A percentile compares a stretch with the other conserved stretches of the same genome.
Evolutionary conservation across 2,797 vertebrate genomes (phyloP).

Genomic region (Acrossocheilus fasciatus): DNA sequence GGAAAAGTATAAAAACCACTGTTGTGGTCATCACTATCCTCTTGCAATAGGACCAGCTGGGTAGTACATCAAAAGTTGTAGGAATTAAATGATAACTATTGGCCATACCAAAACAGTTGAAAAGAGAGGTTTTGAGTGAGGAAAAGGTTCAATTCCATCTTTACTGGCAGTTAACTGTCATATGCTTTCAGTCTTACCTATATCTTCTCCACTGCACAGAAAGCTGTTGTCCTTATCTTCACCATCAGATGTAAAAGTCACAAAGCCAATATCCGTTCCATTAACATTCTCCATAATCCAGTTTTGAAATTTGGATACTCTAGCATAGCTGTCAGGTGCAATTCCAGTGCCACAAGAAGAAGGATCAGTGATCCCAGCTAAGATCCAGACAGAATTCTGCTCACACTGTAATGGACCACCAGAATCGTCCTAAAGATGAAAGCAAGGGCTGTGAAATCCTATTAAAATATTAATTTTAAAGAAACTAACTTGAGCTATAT

Average conservation of each 20-base stretch:
- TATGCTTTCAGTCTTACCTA: background rate
- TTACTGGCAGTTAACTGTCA: background rate
- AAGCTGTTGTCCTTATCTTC: background rate
- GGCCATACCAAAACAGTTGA: too few relatives aligned
- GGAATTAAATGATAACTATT: too few relatives aligned
- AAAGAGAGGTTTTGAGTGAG: too few relatives aligned
- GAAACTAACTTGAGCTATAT: background rate
- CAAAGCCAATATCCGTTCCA: slow-evolving; percentile 6
- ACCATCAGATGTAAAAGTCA: slow-evolving; percentile 16
- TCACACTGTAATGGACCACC: slow-evolving; percentile 70
- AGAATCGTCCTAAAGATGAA: slow-evolving; percentile 62
- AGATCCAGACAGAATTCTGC: slow-evolving; percentile 66
- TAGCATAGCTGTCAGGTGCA: slow-evolving; percentile 69
- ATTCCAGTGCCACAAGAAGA: slow-evolving; percentile 64
- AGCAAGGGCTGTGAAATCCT: background rate
- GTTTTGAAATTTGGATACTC: slow-evolving; percentile 69
- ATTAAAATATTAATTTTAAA: background rate
- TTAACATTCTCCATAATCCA: slow-evolving; percentile 63
- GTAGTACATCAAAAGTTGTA: too few relatives aligned
- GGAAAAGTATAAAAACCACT: too few relatives aligned
- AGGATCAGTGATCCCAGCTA: slow-evolving; percentile 72
- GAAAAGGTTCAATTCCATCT: too few relatives aligned
- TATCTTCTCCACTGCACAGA: slow-evolving; percentile 1
- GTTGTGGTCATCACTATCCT: too few relatives aligned
- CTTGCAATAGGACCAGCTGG: too few relatives aligned